Base-by-base conservation (phyloP, 2,888 invertebrate genomes). In the Mesopsocus fuscifrons region DNA sequence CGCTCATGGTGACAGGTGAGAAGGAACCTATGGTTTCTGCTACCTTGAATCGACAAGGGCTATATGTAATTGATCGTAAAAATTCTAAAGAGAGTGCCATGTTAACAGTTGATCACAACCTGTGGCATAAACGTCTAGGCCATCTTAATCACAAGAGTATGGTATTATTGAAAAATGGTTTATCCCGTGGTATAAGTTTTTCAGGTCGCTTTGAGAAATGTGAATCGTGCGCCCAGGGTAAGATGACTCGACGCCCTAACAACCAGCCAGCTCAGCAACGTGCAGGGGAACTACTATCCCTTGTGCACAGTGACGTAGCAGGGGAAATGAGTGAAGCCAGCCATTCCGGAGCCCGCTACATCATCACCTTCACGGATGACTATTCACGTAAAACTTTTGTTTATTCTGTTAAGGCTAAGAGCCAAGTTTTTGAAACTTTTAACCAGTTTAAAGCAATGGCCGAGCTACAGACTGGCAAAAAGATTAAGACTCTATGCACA, bases 311-410 rank as follows among this genome's bases (percentile, higher is more conserved):
- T 3, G 38, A 38, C 11, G 20, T 38, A 20, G 15, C 17, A 13
- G 38, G 38, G 20, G 17, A 3, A 4, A 6, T 16, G 5, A 4
- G 33, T 15, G n/a, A 4, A 5, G 18, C 9, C 5, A 18, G 18
- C 4, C 11, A 18, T 9, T 18, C 4, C 4, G 38, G 38, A 15
- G 16, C 13, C 15, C 30, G 11, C 13, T 42, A 42, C 33, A n/a
- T 42, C 11, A n/a, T 42, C 9, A 35, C 34, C 2, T 33, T 42
- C 18, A 42, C 16, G 11, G 42, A 42, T 30, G 42, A 42, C 31
- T 42, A 4, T n/a, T 17, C 32, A 8, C 8, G 33, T 33, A 3
- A n/a, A 11, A 17, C 16, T 38, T 35, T n/a, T 3, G 33, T 42
- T 11, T 13, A 34, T 42, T 34, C 16, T 13, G 17, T 33, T 3